A percentile compares a stretch with the other conserved stretches of the same genome.
phyloP scores from a whole-genome alignment of 2,888 invertebrate genomes.

The Maniola hyperantus region DNA sequence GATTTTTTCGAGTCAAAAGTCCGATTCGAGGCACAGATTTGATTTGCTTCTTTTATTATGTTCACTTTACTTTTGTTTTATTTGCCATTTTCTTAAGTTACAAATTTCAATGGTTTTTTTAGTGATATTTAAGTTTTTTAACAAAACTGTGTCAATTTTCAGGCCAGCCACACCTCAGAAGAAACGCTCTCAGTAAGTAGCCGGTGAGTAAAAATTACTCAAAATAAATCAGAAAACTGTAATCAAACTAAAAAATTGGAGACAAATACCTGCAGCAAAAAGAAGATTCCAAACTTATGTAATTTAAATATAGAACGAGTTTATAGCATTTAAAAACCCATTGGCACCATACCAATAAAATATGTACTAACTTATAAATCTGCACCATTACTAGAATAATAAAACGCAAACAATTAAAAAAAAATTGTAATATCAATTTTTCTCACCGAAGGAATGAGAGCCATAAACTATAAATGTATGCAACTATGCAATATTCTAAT shows the following conservation, averaged over 20 bases:
- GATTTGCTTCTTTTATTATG: slow-evolving; percentile 6
- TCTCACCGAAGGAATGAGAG: neutral
- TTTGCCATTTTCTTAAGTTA: slow-evolving; percentile 21
- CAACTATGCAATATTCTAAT: slow-evolving; percentile 3
- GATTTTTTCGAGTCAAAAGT: neutral
- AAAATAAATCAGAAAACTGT: slow-evolving; percentile 35
- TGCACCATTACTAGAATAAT: neutral
- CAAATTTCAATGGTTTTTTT: neutral
- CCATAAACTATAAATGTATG: slow-evolving; percentile 1
- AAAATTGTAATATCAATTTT: slow-evolving; percentile 3
- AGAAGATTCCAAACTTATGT: slow-evolving; percentile 5
- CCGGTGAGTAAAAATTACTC: slow-evolving; percentile 47
- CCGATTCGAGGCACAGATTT: slow-evolving; percentile 22
- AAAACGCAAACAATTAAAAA: neutral
- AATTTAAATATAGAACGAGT: slow-evolving; percentile 3
- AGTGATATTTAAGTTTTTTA: neutral
- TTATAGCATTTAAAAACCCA: neutral
- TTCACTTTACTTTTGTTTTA: slow-evolving; percentile 1
- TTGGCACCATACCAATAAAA: slow-evolving; percentile 1
- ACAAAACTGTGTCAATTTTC: slow-evolving; percentile 36
- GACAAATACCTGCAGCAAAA: slow-evolving; percentile 23
- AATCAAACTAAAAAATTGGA: slow-evolving; percentile 31
- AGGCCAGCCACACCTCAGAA: slow-evolving; percentile 44
- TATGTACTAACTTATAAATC: neutral
- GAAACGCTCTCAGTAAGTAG: slow-evolving; percentile 47